phyloP scores from a whole-genome alignment of 2,113 vertebrate species.

The Larimichthys polyactis region DNA sequence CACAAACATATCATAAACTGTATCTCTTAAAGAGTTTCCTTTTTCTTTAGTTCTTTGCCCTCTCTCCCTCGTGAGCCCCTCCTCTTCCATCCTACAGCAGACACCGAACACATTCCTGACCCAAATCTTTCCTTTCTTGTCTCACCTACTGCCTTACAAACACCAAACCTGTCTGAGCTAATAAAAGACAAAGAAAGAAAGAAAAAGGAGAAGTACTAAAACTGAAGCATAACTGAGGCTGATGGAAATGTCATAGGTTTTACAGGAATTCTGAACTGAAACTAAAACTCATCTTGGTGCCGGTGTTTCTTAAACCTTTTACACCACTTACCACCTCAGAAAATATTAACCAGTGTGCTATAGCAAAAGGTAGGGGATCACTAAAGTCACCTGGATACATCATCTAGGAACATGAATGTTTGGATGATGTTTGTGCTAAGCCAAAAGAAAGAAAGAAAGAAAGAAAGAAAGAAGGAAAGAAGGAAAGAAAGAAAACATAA shows the following conservation, averaged over 20 bases:
- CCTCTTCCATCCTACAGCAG: background rate
- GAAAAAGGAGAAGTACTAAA: background rate
- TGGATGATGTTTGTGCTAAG: too few species aligned
- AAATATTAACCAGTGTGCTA: too few species aligned
- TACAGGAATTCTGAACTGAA: background rate
- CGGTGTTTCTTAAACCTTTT: too few species aligned
- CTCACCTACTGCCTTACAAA: constrained; percentile 54
- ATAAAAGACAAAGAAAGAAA: background rate
- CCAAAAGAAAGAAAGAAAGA: too few species aligned
- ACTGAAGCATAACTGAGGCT: background rate
- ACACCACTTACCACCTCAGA: too few species aligned
- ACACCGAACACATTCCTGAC: constrained; percentile 36
- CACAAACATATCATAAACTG: background rate
- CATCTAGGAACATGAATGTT: background rate
- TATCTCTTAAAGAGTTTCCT: background rate
- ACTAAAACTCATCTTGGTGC: background rate
- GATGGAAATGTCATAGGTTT: background rate
- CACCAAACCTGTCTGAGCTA: constrained; percentile 14
- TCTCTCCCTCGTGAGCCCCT: background rate
- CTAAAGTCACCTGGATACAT: background rate
- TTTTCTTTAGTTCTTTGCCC: background rate
- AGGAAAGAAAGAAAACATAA: background rate
- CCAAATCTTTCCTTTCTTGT: constrained; percentile 32
- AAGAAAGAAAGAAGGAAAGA: too few species aligned
- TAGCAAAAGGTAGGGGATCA: background rate